These are phyloP conservation scores for Diarsia brunnea DNA, from an alignment of 2,888 invertebrate genomes.

Conservation along the genomic window DNA sequence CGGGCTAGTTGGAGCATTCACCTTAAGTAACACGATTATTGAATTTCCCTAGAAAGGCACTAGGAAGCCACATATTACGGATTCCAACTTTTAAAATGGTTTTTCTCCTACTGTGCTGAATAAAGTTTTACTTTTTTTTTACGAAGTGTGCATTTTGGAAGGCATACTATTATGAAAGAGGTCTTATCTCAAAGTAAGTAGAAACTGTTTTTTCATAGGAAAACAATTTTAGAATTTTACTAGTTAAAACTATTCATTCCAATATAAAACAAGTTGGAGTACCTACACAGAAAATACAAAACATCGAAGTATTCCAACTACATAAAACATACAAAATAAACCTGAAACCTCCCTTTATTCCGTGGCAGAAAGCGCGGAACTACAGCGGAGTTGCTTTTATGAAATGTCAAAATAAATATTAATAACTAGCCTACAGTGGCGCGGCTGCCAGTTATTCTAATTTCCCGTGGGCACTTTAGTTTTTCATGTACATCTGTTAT, in stretches of 20 bases:
- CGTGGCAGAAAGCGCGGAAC: constrained; percentile 28
- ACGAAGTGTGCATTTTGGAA: too few species aligned
- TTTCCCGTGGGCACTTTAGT: constrained; percentile 60
- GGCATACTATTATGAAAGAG: too few species aligned
- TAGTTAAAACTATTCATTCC: background rate
- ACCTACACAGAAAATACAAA: constrained; percentile 8
- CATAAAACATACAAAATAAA: constrained; percentile 10
- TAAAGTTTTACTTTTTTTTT: too few species aligned
- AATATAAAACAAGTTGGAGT: background rate
- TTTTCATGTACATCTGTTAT: constrained; percentile 43
- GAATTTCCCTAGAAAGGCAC: background rate
- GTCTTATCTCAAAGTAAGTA: too few species aligned
- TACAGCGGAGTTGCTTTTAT: constrained; percentile 38
- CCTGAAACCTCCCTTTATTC: constrained; percentile 23
- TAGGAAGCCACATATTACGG: background rate
- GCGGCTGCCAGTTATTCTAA: constrained; percentile 46
- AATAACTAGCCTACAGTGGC: constrained; percentile 43
- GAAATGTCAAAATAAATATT: constrained; percentile 58
- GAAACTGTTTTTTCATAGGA: too few species aligned
- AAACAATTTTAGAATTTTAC: too few species aligned
- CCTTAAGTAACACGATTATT: background rate
- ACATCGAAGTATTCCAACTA: constrained; percentile 6
- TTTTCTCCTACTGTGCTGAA: too few species aligned
- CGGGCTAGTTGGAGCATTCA: too few species aligned
- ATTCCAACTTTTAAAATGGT: background rate